A percentile compares a stretch with the other conserved stretches of the same genome.
Evolutionary conservation across 2,797 vertebrate genomes (phyloP).

Genomic region (Taenioides sp.): DNA sequence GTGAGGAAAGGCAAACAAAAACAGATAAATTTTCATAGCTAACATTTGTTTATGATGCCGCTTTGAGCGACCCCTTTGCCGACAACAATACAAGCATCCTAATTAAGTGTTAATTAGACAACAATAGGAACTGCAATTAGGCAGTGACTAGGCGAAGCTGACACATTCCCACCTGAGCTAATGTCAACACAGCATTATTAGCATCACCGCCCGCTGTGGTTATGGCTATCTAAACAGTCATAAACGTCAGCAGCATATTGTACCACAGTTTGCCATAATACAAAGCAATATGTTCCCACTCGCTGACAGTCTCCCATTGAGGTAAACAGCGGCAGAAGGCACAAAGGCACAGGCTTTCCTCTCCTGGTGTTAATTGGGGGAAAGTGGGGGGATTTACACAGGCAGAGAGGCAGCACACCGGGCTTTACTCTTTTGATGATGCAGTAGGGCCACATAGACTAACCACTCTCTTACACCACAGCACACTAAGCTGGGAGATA

Average conservation of each 20-base stretch:
- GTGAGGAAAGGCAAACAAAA: conserved; percentile 13
- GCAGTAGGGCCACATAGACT: conserved; percentile 21
- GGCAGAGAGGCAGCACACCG: conserved; percentile 14
- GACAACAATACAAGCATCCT: conserved; percentile 61
- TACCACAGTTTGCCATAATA: conserved; percentile 35
- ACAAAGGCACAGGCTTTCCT: conserved; percentile 28
- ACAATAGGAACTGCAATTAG: conserved; percentile 72
- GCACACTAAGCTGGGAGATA: conserved; percentile 47
- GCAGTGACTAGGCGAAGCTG: conserved; percentile 49
- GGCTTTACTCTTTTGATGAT: conserved; percentile 47
- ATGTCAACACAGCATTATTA: conserved; percentile 73
- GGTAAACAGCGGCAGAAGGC: conserved; percentile 47
- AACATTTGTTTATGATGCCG: conserved; percentile 65
- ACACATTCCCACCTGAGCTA: conserved; percentile 76
- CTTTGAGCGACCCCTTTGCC: conserved; percentile 48
- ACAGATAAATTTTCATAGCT: conserved; percentile 55
- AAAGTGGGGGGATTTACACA: conserved; percentile 53
- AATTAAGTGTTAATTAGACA: conserved; percentile 76
- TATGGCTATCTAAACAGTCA: conserved; percentile 62
- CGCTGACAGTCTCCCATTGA: conserved; percentile 24
- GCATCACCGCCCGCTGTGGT: conserved; percentile 62
- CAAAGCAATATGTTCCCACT: conserved; percentile 49
- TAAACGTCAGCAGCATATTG: conserved; percentile 63
- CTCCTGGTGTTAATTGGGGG: conserved; percentile 55
- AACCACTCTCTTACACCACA: conserved; percentile 53